These are phyloP conservation scores for Pammene fasciana DNA, from an alignment of 2,888 invertebrate genomes.

Conservation along the genomic window DNA sequence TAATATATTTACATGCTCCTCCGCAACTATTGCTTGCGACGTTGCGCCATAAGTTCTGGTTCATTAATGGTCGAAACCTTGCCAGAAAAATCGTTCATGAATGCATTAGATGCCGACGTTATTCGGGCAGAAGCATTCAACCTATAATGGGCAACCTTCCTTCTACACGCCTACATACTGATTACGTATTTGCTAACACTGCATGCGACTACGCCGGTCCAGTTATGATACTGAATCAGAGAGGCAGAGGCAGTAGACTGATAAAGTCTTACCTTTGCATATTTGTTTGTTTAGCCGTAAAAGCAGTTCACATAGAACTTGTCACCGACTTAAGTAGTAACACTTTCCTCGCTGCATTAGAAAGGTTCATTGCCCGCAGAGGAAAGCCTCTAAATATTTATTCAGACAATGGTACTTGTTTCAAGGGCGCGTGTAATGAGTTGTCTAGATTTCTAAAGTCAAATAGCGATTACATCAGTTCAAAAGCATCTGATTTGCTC, in stretches of 20 bases:
- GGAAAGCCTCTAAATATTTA: neutral
- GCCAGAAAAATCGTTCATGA: neutral
- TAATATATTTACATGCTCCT: neutral
- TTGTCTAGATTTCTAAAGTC: neutral
- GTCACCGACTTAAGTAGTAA: slow-evolving; percentile 8
- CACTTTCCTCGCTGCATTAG: neutral
- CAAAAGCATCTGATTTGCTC: no score
- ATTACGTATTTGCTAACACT: neutral
- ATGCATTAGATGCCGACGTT: neutral
- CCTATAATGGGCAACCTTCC: slow-evolving; percentile 1
- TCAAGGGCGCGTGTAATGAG: neutral
- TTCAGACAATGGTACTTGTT: neutral
- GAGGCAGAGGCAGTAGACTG: neutral
- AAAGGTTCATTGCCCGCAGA: slow-evolving; percentile 3
- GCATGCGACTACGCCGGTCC: neutral
- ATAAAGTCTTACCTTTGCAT: slow-evolving; percentile 4
- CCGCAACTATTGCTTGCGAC: neutral
- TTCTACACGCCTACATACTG: neutral
- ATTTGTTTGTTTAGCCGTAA: slow-evolving; percentile 6
- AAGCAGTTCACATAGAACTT: slow-evolving; percentile 3
- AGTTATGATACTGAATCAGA: neutral
- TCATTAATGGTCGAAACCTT: neutral
- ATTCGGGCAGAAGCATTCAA: neutral
- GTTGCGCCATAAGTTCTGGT: neutral
- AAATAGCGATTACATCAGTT: no score